Base-by-base conservation (phyloP, 2,113 vertebrate genomes). In the Daubentonia madagascariensis region DNA sequence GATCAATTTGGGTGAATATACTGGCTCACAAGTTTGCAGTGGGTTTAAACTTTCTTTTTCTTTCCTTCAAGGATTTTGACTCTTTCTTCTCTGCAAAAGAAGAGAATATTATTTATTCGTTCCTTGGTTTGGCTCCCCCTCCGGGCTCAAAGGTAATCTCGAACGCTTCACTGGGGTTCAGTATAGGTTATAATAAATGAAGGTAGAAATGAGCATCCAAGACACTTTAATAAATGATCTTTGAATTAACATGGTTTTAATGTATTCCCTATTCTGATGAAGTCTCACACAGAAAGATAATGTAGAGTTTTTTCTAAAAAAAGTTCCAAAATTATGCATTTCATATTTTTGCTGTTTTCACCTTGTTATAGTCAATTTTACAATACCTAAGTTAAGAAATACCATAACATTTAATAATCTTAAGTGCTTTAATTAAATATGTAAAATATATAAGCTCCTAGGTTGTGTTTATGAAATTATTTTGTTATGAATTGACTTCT, bases 81-180 rank as follows among this genome's bases (percentile, higher is more conserved):
- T 99, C 99, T 7, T 99, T 99, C 98, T 99, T 99, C 95, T 99
- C 99, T 95, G 99, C 99, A 73, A 99, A 99, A 98, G 99, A 99
- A 98, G 99, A 99, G 97, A 99, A 99, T 98, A 96, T 99, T 59
- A 99, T 99, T 95, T 99, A 99, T 98, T 98, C 99, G 20, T 99
- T 99, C 98, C 98, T 99, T 93, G 99, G 99, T 35, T 99, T 99
- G 98, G 97, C 99, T 61, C 99, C 99, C 97, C 99, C 99, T 98
- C 99, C 99, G 87, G 99, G 99, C 63, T 99, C 99, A 98, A 99
- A 99, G 99, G 99, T 99, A 99, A 86, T 98, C 25, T 95, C 84
- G n/a, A 18, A 85, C 1, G 78, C 43, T n/a, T 88, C 81, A 30
- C 13, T 43, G 0, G 12, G 65, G 48, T 63, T 25, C 22, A 4